phyloP scores from a whole-genome alignment of 2,888 invertebrate species.

The Tribolium freemani region DNA sequence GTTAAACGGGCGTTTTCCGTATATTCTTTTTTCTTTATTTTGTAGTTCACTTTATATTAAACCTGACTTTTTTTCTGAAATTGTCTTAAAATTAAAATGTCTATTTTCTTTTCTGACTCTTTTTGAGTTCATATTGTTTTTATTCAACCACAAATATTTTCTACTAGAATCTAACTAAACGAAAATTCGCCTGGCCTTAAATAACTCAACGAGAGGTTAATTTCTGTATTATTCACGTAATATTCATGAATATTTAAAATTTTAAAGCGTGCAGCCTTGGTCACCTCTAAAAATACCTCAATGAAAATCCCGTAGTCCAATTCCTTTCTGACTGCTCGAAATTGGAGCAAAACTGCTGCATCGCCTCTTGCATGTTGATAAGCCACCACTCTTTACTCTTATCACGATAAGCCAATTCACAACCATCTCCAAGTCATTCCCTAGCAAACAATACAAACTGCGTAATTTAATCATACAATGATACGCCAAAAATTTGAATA shows the following conservation, averaged over 20 bases:
- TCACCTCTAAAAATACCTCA: not conserved
- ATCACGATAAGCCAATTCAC: not conserved
- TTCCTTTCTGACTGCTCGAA: not conserved
- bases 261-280: not conserved
- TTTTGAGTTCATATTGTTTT: no score
- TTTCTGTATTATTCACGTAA: not conserved
- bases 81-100: no score
- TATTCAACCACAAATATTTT: no score
- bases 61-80: no score
- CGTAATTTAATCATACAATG: not conserved
- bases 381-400: not conserved
- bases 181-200: not conserved
- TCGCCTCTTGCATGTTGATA: conserved; percentile 5
- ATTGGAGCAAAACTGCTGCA: conserved; percentile 11
- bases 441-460: not conserved
- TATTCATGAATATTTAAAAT: not conserved
- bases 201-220: not conserved
- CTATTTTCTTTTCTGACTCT: no score
- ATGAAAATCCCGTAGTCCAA: not conserved
- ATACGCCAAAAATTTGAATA: not conserved
- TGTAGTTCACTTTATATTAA: no score
- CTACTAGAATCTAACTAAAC: no score
- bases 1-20: no score
- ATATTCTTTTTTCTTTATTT: no score
- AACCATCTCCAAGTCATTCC: not conserved